phyloP scores from a whole-genome alignment of 2,797 vertebrate genomes.

The Xerus rutilus region DNA sequence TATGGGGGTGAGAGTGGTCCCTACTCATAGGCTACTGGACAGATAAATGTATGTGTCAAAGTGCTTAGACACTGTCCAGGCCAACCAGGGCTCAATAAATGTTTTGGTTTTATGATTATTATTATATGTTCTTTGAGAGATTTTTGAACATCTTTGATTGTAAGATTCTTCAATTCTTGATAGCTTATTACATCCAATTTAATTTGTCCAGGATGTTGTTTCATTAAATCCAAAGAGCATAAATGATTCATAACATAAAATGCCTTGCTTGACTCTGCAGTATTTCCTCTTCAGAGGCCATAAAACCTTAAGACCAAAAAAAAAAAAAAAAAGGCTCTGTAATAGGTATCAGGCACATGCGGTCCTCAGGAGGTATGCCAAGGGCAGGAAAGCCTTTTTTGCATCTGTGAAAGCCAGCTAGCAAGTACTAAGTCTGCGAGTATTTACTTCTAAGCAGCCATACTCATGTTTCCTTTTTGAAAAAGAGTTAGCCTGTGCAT shows the following conservation, averaged over 20 bases:
- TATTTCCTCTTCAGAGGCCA: not conserved
- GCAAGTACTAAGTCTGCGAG: not conserved
- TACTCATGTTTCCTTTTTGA: not conserved
- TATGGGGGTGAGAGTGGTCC: not conserved
- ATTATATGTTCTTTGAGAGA: not conserved
- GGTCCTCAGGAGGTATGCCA: not conserved
- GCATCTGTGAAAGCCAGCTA: not conserved
- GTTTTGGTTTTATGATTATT: not conserved
- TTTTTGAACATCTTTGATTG: not conserved
- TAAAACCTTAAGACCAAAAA: not conserved
- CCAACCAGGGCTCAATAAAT: not conserved
- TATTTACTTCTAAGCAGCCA: not conserved
- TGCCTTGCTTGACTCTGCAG: not conserved
- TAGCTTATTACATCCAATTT: not conserved
- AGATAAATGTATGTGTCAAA: too few species aligned
- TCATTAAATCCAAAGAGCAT: not conserved
- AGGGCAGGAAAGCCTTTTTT: not conserved
- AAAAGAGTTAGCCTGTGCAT: not conserved
- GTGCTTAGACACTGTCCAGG: not conserved
- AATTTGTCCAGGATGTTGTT: not conserved
- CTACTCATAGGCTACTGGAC: not conserved
- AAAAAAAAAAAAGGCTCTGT: not conserved
- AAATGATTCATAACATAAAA: not conserved
- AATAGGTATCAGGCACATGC: not conserved
- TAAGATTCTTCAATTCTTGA: not conserved